Base-by-base conservation (phyloP, 2,797 vertebrate species). In the Triplophysa bombifrons region DNA sequence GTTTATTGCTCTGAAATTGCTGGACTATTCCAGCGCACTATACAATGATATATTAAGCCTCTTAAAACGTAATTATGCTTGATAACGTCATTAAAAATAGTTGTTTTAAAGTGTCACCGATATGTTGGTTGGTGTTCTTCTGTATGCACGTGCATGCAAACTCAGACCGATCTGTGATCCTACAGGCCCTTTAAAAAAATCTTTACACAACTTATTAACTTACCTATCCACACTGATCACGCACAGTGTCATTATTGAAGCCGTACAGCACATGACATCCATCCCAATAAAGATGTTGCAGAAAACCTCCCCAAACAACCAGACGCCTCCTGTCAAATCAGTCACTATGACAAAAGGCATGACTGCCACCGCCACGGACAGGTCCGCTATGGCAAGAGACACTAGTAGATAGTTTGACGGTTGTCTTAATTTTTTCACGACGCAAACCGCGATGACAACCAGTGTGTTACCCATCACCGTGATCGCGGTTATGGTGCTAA, bases 241-340 rank as follows among this genome's bases (percentile, higher is more conserved):
- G 63, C 94, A 95, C 80, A 95, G 87, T 72, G 93, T 95, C 94
- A 95, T 94, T 83, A 95, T 95, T 20, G 93, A 94, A 65, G 94
- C 94, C 4, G 94, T 95, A 88, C 94, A 95, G 87, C 93, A 95
- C 93, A 94, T 94, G 75, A 95, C 94, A 90, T 95, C 94, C 94
- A 95, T 94, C 50, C 89, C 93, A 81, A 94, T 94, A 85, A 94
- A 95, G 83, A 95, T 93, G 89, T 95, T 94, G 86, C 94, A 95
- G 90, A 95, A 95, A 46, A 93, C 88, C 66, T 93, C 92, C 58
- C 94, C 94, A 85, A 95, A 95, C 11, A 94, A 93, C 94, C 94
- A 95, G 84, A 93, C 90, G 12, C 93, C 94, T 48, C 93, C 93
- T 19, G 93, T 95, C 44, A 94, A 90, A 84, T 94, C 93, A 2